These are phyloP conservation scores for Sebastes schlegelii DNA, from an alignment of 2,113 vertebrate species.

Conservation along the genomic window DNA sequence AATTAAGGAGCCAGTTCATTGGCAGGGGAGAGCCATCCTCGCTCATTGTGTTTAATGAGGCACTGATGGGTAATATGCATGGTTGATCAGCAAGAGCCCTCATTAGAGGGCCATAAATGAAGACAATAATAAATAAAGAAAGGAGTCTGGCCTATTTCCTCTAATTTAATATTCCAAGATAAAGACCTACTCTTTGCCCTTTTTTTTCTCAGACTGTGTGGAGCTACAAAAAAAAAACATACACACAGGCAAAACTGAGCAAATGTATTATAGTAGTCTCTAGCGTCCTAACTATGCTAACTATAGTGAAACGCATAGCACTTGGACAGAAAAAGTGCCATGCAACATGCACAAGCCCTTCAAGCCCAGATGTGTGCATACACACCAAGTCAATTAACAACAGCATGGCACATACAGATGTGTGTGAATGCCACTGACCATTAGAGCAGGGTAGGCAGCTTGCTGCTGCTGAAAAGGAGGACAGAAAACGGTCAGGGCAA, in stretches of 20 bases:
- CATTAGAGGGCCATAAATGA: constrained; percentile 84
- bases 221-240: constrained; percentile 34
- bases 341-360: constrained; percentile 53
- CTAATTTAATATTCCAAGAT: constrained; percentile 85
- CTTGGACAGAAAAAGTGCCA: constrained; percentile 47
- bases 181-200: constrained; percentile 76
- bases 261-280: constrained; percentile 31
- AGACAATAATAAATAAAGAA: constrained; percentile 84
- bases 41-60: constrained; percentile 86
- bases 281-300: constrained; percentile 16
- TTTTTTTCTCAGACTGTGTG: constrained; percentile 49
- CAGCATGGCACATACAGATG: constrained; percentile 30
- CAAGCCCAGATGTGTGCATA: constrained; percentile 37
- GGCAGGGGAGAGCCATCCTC: constrained; percentile 81
- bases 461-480: constrained; percentile 71
- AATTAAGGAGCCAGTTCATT: constrained; percentile 84
- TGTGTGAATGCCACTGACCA: constrained; percentile 65
- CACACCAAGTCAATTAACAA: constrained; percentile 43
- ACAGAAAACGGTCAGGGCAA: constrained; percentile 43
- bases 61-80: constrained; percentile 86
- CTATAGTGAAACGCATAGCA: constrained; percentile 17
- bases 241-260: constrained; percentile 39
- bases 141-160: constrained; percentile 76
- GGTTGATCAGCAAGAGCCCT: constrained; percentile 84
- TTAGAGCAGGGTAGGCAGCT: constrained; percentile 67